Evolutionary conservation across 2,797 vertebrate species (phyloP).

Genomic region (Hipposideros larvatus): DNA sequence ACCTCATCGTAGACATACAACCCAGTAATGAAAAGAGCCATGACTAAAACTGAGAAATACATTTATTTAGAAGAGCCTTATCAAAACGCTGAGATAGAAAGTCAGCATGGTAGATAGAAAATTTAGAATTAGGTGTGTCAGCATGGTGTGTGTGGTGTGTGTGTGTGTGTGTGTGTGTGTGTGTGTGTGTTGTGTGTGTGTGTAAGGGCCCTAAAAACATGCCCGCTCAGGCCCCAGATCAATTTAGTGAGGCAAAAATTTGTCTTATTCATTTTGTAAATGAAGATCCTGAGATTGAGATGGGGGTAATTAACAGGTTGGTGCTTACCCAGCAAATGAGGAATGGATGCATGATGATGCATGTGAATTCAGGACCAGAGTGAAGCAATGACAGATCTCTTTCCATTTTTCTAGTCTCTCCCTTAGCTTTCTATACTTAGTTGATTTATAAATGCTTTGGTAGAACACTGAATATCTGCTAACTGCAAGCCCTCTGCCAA

Average conservation of each 20-base stretch:
- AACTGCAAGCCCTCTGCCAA: conserved; percentile 20
- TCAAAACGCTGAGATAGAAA: background rate
- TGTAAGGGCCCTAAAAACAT: background rate
- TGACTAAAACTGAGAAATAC: background rate
- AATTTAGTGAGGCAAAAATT: background rate
- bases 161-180: too few relatives aligned
- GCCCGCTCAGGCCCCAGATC: background rate
- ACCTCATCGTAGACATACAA: background rate
- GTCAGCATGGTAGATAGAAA: background rate
- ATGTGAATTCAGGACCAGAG: background rate
- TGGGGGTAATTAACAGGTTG: background rate
- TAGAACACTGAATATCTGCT: background rate
- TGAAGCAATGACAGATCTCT: background rate
- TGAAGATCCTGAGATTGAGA: background rate
- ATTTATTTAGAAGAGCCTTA: background rate
- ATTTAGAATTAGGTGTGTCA: background rate
- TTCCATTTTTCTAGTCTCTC: background rate
- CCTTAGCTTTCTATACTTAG: background rate
- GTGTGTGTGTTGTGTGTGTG: too few relatives aligned
- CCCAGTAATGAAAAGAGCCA: background rate
- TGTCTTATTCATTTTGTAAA: background rate
- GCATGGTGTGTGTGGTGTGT: too few relatives aligned
- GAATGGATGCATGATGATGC: background rate
- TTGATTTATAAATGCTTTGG: background rate
- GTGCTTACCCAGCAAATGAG: background rate